Evolutionary conservation across 2,797 vertebrate genomes (phyloP), one percentile per base, ranked within the genome.

Genomic region (Coregonus suidteri): DNA sequence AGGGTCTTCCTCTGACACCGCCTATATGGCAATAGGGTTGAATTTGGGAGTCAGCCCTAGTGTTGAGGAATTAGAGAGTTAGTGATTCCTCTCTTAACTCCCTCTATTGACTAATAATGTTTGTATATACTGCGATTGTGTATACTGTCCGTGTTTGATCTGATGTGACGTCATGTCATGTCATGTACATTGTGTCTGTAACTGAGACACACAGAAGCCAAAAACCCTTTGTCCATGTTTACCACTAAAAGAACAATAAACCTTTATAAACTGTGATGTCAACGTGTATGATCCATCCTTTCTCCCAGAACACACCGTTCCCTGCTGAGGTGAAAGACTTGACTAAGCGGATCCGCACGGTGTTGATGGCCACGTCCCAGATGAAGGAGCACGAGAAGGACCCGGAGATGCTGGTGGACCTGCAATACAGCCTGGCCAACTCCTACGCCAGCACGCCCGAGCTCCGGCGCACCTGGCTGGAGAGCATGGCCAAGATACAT

Each of bases 361-460:
- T 97, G 73, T 88, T 97, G 79, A 97, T 97, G 96, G 96, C 96
- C 80, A 97, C 96, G 0, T 95, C 96, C 3, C 96, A 97, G 90
- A 97, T 97, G 96, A 97, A 97, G 77, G 96, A 97, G 85, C 96
- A 97, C 0, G 96, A 97, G 86, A 97, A 97, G 76, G 96, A 97
- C 82, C 95, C 96, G 0, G 96, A 97, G 86, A 97, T 97, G 96
- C 90, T 97, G 71, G 96, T 96, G 82, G 96, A 97, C 75, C 95
- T 97, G 70, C 96, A 97, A 76, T 96, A 96, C 88, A 97, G 96
- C 85, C 90, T 97, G 11, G 96, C 96, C 53, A 97, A 97, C 77
- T 97, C 96, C 2, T 97, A 97, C 0, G 96, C 96, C 53, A 96
- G 96, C 88, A 97, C 96, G 0, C 96, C 96, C 0, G 96, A 97